A percentile compares a stretch with the other conserved stretches of the same genome.
These are phyloP conservation scores for human DNA, from an alignment of 2,113 vertebrate species.

Conservation along the genomic window DNA sequence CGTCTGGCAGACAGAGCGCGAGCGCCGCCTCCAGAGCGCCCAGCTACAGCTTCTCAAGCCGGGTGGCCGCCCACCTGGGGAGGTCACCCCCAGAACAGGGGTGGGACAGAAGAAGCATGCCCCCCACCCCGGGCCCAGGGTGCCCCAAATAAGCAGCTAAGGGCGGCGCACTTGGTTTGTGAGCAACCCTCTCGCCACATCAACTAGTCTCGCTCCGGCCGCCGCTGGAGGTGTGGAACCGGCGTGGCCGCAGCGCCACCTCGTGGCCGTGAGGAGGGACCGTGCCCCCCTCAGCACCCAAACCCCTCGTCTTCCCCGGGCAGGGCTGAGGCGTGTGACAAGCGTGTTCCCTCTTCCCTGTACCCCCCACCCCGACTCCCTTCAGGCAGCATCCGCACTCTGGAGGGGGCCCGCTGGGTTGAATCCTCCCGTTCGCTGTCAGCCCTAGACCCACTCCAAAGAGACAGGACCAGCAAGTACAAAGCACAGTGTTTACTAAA, in stretches of 20 bases:
- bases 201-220: rapidly evolving
- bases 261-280: not conserved
- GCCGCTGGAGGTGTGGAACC: not conserved
- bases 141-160: not conserved
- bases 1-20: not conserved
- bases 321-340: not conserved
- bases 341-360: not conserved
- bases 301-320: not conserved
- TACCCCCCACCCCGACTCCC: too few species aligned
- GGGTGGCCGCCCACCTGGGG: not conserved
- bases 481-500: conserved; percentile 83
- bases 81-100: not conserved
- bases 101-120: not conserved
- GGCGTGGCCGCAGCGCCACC: conserved; percentile 59
- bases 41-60: not conserved
- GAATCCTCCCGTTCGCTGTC: not conserved
- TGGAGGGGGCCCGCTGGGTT: not conserved
- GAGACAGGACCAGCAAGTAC: conserved; percentile 60
- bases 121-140: too few species aligned
- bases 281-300: not conserved
- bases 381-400: not conserved
- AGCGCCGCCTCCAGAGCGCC: not conserved
- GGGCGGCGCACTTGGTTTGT: not conserved
- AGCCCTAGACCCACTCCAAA: not conserved
- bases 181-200: rapidly evolving